Evolutionary conservation across 2,888 invertebrate species (phyloP).

Genomic region (Piscicola geometra): DNA sequence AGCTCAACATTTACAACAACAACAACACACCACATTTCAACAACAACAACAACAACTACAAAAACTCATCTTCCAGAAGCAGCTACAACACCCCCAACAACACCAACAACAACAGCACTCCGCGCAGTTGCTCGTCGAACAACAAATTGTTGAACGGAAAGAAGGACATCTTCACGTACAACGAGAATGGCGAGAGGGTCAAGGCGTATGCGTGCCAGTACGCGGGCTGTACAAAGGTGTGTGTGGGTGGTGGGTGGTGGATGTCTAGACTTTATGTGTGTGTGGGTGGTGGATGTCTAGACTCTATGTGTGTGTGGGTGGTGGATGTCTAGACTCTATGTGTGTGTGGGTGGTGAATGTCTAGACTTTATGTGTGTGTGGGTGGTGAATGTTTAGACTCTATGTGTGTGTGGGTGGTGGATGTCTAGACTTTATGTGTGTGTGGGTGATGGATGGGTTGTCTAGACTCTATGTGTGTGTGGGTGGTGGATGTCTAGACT

Average conservation of each 20-base stretch:
- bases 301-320: too few relatives aligned
- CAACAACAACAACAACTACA: conserved; percentile 15
- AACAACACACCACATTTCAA: background rate
- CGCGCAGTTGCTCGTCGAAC: background rate
- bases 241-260: background rate
- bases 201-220: conserved; percentile 34
- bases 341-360: too few relatives aligned
- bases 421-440: too few relatives aligned
- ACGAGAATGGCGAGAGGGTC: conserved; percentile 27
- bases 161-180: conserved; percentile 31
- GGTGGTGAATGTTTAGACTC: too few relatives aligned
- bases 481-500: too few relatives aligned
- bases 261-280: background rate
- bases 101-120: background rate
- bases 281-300: too few relatives aligned
- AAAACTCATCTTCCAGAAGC: background rate
- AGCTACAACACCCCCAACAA: background rate
- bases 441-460: background rate
- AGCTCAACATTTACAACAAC: conserved; percentile 1
- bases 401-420: background rate
- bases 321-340: too few relatives aligned
- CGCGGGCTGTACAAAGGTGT: conserved; percentile 29
- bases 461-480: too few relatives aligned
- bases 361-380: too few relatives aligned
- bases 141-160: background rate